A percentile compares a stretch with the other conserved stretches of the same genome.
Conservation (phyloP, 2,797 vertebrate genomes). For the Pangasius krempfi region DNA sequence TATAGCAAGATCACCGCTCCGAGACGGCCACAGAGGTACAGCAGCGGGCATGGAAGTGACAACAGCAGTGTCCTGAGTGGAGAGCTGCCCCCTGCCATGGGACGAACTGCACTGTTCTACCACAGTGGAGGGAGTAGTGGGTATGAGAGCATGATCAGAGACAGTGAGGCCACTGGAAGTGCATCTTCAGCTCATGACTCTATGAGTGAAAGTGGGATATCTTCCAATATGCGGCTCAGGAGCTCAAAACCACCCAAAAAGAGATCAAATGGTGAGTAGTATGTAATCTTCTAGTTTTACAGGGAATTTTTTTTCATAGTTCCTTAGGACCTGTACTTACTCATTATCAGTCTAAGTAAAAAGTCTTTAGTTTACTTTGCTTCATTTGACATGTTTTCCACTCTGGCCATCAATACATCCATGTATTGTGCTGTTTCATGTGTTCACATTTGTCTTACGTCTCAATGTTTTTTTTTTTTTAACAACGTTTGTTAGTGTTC, state of each 20-base stretch:
- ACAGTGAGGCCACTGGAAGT: conserved; percentile 97
- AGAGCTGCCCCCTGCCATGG: conserved; percentile 95
- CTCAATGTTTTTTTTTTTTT: background rate
- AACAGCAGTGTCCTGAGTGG: conserved; percentile 97
- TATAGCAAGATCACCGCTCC: conserved; percentile 99
- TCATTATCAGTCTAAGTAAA: background rate
- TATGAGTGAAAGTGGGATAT: conserved; percentile 93
- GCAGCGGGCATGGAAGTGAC: conserved; percentile 96
- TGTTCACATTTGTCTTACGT: background rate
- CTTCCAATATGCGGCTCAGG: conserved; percentile 84
- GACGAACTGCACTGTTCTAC: conserved; percentile 93
- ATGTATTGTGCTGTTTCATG: background rate
- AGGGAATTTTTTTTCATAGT: background rate
- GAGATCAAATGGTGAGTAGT: conserved; percentile 85
- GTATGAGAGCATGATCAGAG: conserved; percentile 96
- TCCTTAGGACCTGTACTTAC: background rate
- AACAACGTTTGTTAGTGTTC: conserved; percentile 29
- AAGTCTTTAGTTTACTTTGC: background rate
- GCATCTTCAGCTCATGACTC: conserved; percentile 96
- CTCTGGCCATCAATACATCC: conserved; percentile 25
- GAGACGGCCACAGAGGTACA: conserved; percentile 91
- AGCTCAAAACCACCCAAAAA: conserved; percentile 92
- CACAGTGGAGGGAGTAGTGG: conserved; percentile 96
- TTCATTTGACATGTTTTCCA: conserved; percentile 51
- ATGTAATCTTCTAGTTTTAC: conserved; percentile 51